Percentiles rank a stretch among this genome's conserved stretches.
Evolutionary conservation across 2,113 vertebrate genomes (phyloP).

Genomic region (Callorhinus ursinus): DNA sequence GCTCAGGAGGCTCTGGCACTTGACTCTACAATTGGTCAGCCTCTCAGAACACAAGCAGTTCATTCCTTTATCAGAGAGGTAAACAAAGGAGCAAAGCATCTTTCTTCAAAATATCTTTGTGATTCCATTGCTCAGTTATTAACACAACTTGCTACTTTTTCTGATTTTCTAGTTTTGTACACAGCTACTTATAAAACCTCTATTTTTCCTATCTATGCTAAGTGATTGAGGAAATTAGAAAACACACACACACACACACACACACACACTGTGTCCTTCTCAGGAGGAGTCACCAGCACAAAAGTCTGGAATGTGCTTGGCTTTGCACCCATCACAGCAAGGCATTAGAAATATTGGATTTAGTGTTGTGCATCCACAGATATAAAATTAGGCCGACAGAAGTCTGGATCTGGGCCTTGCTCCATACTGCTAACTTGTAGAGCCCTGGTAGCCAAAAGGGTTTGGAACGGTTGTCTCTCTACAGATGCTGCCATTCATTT

Average conservation of each 20-base stretch:
- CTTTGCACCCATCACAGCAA: conserved; percentile 82
- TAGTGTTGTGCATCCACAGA: conserved; percentile 85
- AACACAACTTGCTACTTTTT: conserved; percentile 67
- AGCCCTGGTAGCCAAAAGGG: conserved; percentile 87
- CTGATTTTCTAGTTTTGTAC: conserved; percentile 56
- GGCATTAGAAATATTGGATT: conserved; percentile 87
- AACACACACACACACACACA: conserved; percentile 40
- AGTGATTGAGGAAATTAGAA: conserved; percentile 63
- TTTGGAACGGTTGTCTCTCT: conserved; percentile 90
- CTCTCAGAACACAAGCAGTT: neutral
- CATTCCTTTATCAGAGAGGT: neutral
- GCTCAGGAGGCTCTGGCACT: neutral
- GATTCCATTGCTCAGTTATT: conserved; percentile 78
- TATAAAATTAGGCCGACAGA: conserved; percentile 89
- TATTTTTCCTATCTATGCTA: conserved; percentile 18
- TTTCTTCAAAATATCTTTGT: conserved; percentile 72
- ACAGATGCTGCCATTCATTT: conserved; percentile 92
- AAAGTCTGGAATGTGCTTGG: conserved; percentile 85
- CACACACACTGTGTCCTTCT: conserved; percentile 62
- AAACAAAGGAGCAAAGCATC: conserved; percentile 14
- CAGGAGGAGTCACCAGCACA: conserved; percentile 77
- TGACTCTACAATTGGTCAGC: neutral
- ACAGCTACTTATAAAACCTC: conserved; percentile 76
- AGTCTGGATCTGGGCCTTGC: conserved; percentile 88
- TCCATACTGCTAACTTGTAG: conserved; percentile 86